Base-by-base conservation (phyloP, 2,888 invertebrate species). In the Drosophila algonquin region DNA sequence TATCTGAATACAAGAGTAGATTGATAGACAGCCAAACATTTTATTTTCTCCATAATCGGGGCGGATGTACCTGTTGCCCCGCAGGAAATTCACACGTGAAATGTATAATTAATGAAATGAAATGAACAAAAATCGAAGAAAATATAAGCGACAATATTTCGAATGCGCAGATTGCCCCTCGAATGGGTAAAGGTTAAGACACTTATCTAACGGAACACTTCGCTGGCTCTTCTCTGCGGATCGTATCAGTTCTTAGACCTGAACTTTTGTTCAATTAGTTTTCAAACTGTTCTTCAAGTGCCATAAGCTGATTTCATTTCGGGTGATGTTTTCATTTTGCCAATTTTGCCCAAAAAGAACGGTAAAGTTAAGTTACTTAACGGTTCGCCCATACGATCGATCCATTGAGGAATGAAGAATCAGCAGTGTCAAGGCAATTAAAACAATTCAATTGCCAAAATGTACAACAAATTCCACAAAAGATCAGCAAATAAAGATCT, bases 71-170 rank as follows among this genome's bases (percentile, higher is more conserved):
- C 62, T 77, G 75, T 53, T 56, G 52, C 70, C 73, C 70, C 73
- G 61, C 83, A 89, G 76, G 90, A 90, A 90, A 89, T 90, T 87
- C 89, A 90, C 90, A 90, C 90, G 90, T 90, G 90, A 90, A 80
- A 67, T 89, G 83, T 81, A 87, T 89, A 88, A 88, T 89, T 88
- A 89, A 87, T 89, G 75, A 73, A 63, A 73, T 58, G 16, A 56
- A 63, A 73, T 73, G 21, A 56, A 62, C 57, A 53, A 62, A 48
- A 58, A 63, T 45, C 56, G 47, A 63, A 12, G 21, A 21, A 14
- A 40, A n/a, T 2, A 4, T 12, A 6, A 40, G 40, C n/a, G 40
- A n/a, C 40, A 40, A 7, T 40, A 14, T 40, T 40, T 16, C 24
- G 14, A 30, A n/a, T 40, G 18, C 9, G 14, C 18, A 47, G 35